These are phyloP conservation scores for Andrena dorsata DNA, from an alignment of 2,888 invertebrate species.

Conservation along the genomic window DNA sequence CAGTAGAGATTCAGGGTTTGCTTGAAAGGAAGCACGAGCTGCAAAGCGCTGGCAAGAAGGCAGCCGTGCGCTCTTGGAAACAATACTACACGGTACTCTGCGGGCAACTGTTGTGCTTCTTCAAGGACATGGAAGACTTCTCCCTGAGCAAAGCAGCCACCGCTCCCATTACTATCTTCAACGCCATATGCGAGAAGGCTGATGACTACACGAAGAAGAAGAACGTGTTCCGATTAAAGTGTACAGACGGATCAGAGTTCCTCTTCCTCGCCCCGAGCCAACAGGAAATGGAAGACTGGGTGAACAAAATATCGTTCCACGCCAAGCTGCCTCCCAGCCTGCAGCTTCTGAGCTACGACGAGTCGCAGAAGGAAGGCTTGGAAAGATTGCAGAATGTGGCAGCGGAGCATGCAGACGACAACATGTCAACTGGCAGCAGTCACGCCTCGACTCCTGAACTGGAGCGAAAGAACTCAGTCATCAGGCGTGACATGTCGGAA, in stretches of 20 bases:
- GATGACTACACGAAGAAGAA: slow-evolving; percentile 98
- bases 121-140: slow-evolving; percentile 97
- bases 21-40: slow-evolving; percentile 98
- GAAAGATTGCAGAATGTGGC: slow-evolving; percentile 72
- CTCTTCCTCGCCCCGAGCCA: slow-evolving; percentile 92
- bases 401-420: slow-evolving; percentile 79
- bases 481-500: slow-evolving; percentile 79
- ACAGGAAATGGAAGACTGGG: slow-evolving; percentile 94
- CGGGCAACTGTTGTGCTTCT: slow-evolving; percentile 98
- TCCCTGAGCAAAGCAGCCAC: slow-evolving; percentile 94
- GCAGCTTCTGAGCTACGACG: slow-evolving; percentile 94
- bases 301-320: slow-evolving; percentile 96
- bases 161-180: slow-evolving; percentile 90
- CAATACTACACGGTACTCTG: slow-evolving; percentile 97
- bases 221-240: slow-evolving; percentile 94
- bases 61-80: slow-evolving; percentile 98
- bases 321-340: slow-evolving; percentile 95
- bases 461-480: slow-evolving; percentile 83
- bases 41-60: slow-evolving; percentile 96
- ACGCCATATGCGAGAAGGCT: slow-evolving; percentile 94
- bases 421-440: slow-evolving; percentile 84
- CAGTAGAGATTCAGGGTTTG: slow-evolving; percentile 95
- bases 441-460: slow-evolving; percentile 85
- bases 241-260: slow-evolving; percentile 97
- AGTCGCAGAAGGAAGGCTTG: slow-evolving; percentile 86